Evolutionary conservation across 2,888 invertebrate species (phyloP), one percentile per base, ranked within the genome.

Genomic region (Cryptocephalus moraei): DNA sequence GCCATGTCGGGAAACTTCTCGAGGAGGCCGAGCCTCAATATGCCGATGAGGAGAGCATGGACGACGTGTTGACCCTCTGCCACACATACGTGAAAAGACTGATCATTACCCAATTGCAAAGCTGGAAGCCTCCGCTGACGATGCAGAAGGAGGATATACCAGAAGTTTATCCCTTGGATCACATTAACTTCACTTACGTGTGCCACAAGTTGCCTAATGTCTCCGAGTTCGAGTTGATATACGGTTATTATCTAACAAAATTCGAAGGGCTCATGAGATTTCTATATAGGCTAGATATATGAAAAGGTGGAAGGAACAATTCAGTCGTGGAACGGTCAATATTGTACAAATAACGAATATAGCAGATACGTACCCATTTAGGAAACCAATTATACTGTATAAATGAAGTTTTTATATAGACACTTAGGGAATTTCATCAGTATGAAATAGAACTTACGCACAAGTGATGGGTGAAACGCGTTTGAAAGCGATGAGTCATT

Each of bases 161-260:
- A 0, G 66, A 69, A 39, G 62, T 69, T 2, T 68, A 64, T 44
- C 65, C 71, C 0, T 64, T 66, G 32, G 75, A 80, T 51, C 82
- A 83, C 54, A 76, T 83, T 38, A 78, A 79, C 8, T 66, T 83
- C 41, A 72, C 74, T 49, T 67, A 74, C 9, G 75, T 42, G 10
- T 31, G 22, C 33, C 60, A 65, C 4, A 71, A 66, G 53, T 65
- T 83, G 6, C 72, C 73, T 12, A 70, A 76, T 51, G 71, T 83
- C 1, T 66, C 66, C 56, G 80, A 82, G 61, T 56, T 76, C 14
- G 65, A 66, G 39, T 55, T 77, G 8, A 62, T 66, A 46, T 74
- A 69, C 51, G 74, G 73, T 22, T 2, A 22, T 22, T 22, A 22
- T 22, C 22, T 22, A 22, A 2, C 22, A 22, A 22, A 22, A 22